Conservation (phyloP, 1,140 invertebrate species). For the Diplogasteroides magnus region DNA sequence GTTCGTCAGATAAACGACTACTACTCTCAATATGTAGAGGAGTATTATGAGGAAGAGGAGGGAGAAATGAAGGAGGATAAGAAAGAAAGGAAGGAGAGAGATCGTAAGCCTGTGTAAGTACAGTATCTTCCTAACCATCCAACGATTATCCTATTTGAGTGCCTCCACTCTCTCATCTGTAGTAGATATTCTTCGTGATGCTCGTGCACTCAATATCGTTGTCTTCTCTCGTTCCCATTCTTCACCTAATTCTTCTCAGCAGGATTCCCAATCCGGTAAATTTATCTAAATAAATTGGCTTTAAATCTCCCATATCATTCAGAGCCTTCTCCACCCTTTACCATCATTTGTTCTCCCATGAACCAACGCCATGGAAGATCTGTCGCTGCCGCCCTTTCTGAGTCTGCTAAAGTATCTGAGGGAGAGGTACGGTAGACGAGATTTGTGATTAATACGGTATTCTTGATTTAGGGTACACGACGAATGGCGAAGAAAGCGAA, state of each 20-base stretch:
- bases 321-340: not conserved
- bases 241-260: too few relatives aligned
- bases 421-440: not conserved
- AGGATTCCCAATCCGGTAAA: too few relatives aligned
- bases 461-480: not conserved
- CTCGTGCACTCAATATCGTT: not conserved
- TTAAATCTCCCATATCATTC: not conserved
- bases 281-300: not conserved
- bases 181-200: not conserved
- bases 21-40: conserved; percentile 24
- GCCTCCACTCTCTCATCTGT: not conserved
- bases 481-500: not conserved
- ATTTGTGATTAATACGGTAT: too few relatives aligned
- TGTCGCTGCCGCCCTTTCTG: not conserved
- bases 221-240: not conserved
- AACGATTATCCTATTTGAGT: too few relatives aligned
- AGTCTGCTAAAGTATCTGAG: not conserved
- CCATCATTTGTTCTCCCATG: not conserved
- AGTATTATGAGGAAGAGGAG: conserved; percentile 17
- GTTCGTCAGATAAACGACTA: conserved; percentile 29
- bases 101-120: not conserved
- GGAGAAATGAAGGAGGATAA: not conserved
- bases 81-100: not conserved
- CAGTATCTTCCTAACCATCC: too few relatives aligned
- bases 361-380: not conserved